Base-by-base conservation (phyloP, 2,888 invertebrate species). In the Odontocolon sp. region DNA sequence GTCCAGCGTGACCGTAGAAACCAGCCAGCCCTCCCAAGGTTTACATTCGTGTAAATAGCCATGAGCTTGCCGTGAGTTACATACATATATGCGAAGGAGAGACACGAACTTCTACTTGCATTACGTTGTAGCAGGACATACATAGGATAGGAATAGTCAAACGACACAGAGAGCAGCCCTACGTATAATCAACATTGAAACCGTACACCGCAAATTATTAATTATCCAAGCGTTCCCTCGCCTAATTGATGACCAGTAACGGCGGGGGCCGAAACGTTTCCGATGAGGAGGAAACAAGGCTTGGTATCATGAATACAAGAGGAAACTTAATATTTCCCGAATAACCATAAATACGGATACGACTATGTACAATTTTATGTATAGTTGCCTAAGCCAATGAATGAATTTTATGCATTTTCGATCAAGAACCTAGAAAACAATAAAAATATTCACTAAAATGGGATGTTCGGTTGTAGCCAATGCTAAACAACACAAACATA, bases 241-340 rank as follows among this genome's bases (percentile, higher is more conserved):
- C 28, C 81, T 83, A 83, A 83, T 83, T 83, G 76, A 82, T 81
- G 79, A 75, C 64, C 57, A 52, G 54, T 71, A n/a, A n/a, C n/a
- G 36, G 54, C 18, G 57, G 42, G 31, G 36, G 36, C 45, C 56
- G 54, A 52, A 63, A 36, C 45, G 14, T 31, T 45, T 36, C 59
- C 26, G 11, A 14, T 18, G 38, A 21, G 11, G 21, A n/a, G n/a
- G n/a, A n/a, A 11, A 36, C 45, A 47, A 63, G 14, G 33, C 21
- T 33, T 1, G 21, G 11, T 8, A 11, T 3, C 3, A 28, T 26
- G 6, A 21, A 21, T 9, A 33, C n/a, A n/a, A n/a, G n/a, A n/a
- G n/a, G n/a, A n/a, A n/a, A n/a, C n/a, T n/a, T n/a, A n/a, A n/a
- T n/a, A n/a, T n/a, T n/a, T n/a, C n/a, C n/a, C n/a, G n/a, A n/a